These are phyloP conservation scores for Coreius guichenoti DNA, from an alignment of 2,797 vertebrate genomes.

Conservation along the genomic window DNA sequence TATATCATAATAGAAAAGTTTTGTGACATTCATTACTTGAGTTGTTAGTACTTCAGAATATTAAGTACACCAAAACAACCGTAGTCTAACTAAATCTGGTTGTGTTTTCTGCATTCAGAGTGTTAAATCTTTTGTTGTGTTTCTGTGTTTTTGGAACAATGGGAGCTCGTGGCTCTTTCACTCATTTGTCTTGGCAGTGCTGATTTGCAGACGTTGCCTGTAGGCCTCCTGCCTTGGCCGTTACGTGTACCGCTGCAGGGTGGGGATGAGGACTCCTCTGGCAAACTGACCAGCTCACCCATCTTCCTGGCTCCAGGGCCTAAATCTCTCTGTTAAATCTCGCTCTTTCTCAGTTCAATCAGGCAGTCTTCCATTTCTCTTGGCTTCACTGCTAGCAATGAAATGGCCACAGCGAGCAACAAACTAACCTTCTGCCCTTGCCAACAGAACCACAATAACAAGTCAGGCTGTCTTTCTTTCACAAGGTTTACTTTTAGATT, in stretches of 20 bases:
- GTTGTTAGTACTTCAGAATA: background rate
- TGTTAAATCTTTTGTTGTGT: constrained; percentile 44
- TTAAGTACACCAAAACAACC: background rate
- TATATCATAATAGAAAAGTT: background rate
- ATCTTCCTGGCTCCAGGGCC: constrained; percentile 65
- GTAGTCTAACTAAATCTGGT: constrained; percentile 66
- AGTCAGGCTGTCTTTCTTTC: constrained; percentile 31
- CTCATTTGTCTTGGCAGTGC: constrained; percentile 66
- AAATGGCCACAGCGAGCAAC: constrained; percentile 62
- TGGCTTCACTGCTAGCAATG: constrained; percentile 65
- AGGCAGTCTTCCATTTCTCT: constrained; percentile 60
- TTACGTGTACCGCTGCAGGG: constrained; percentile 50
- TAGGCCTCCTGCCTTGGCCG: constrained; percentile 70
- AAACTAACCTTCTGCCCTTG: constrained; percentile 64
- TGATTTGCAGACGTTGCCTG: constrained; percentile 66
- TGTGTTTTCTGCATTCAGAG: constrained; percentile 30
- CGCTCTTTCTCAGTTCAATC: constrained; percentile 56
- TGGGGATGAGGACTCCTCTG: constrained; percentile 71
- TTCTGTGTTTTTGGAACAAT: constrained; percentile 34
- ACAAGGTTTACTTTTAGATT: constrained; percentile 36
- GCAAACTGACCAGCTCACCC: constrained; percentile 70
- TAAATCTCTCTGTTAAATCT: constrained; percentile 34
- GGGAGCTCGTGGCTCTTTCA: constrained; percentile 59
- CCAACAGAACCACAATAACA: constrained; percentile 58
- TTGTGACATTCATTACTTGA: background rate